Percentiles rank a stretch among this genome's conserved stretches.
Conservation (phyloP, 1,140 invertebrate species). For the Bombus huntii region DNA sequence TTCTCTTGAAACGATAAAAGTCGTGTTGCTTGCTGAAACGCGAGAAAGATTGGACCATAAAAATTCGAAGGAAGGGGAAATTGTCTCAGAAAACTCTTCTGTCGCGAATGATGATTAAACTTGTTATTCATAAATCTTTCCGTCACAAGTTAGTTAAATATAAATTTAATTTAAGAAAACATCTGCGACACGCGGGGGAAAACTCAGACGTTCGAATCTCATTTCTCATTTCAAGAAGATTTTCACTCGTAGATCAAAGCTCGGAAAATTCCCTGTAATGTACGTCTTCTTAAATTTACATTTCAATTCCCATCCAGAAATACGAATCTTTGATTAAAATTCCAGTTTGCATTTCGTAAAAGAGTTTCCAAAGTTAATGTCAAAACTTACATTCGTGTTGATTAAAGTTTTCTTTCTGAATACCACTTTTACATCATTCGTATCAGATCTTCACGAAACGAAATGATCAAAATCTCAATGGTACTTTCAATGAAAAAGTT, state of each 20-base stretch:
- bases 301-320: background rate
- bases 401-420: background rate
- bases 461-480: too few relatives aligned
- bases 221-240: background rate
- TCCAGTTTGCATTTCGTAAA: background rate
- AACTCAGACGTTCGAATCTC: background rate
- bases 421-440: too few relatives aligned
- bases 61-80: background rate
- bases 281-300: background rate
- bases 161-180: background rate
- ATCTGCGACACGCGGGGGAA: background rate
- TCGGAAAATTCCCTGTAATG: background rate
- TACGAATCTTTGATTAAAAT: background rate
- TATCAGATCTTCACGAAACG: too few relatives aligned
- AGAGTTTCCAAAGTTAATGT: too few relatives aligned
- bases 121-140: background rate
- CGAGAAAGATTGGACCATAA: background rate
- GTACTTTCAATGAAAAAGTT: too few relatives aligned
- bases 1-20: background rate
- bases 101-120: background rate
- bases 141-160: background rate
- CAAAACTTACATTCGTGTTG: too few relatives aligned
- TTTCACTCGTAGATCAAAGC: background rate
- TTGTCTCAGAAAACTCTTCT: background rate
- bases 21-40: background rate